These are phyloP conservation scores for Platynereis dumerilii DNA, from an alignment of 2,888 invertebrate genomes.

Conservation along the genomic window DNA sequence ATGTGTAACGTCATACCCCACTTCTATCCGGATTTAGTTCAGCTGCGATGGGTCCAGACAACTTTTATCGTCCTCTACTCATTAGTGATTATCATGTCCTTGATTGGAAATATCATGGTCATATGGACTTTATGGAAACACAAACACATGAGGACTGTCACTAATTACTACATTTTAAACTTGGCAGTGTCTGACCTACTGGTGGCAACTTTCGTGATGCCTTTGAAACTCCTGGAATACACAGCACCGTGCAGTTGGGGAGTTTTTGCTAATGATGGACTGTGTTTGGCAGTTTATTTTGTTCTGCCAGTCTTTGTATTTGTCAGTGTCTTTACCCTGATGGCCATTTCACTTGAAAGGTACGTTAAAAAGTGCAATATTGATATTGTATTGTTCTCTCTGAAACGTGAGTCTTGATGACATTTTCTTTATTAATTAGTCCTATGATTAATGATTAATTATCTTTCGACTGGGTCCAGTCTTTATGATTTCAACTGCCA, in stretches of 20 bases:
- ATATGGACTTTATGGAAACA: slow-evolving; percentile 63
- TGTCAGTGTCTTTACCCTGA: slow-evolving; percentile 64
- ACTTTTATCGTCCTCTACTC: slow-evolving; percentile 56
- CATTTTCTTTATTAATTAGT: no score
- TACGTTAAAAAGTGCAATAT: no score
- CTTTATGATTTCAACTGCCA: no score
- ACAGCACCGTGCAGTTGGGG: slow-evolving; percentile 62
- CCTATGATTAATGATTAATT: no score
- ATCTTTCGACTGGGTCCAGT: no score
- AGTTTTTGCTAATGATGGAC: slow-evolving; percentile 56
- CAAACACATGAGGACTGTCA: slow-evolving; percentile 64
- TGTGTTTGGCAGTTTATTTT: slow-evolving; percentile 62
- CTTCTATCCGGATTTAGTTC: slow-evolving; percentile 54
- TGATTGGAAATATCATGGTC: slow-evolving; percentile 63
- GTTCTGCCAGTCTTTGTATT: slow-evolving; percentile 65
- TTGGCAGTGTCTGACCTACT: slow-evolving; percentile 64
- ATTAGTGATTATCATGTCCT: slow-evolving; percentile 58
- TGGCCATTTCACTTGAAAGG: slow-evolving; percentile 66
- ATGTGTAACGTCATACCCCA: not conserved
- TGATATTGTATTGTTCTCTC: no score
- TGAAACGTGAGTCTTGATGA: no score
- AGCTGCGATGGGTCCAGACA: slow-evolving; percentile 51
- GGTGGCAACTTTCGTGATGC: slow-evolving; percentile 63
- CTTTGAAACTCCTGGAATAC: slow-evolving; percentile 64
- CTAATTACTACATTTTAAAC: slow-evolving; percentile 65